Percentiles rank a stretch among this genome's conserved stretches.
Evolutionary conservation across 2,113 vertebrate species (phyloP).

Genomic region (Platysteira castanea): DNA sequence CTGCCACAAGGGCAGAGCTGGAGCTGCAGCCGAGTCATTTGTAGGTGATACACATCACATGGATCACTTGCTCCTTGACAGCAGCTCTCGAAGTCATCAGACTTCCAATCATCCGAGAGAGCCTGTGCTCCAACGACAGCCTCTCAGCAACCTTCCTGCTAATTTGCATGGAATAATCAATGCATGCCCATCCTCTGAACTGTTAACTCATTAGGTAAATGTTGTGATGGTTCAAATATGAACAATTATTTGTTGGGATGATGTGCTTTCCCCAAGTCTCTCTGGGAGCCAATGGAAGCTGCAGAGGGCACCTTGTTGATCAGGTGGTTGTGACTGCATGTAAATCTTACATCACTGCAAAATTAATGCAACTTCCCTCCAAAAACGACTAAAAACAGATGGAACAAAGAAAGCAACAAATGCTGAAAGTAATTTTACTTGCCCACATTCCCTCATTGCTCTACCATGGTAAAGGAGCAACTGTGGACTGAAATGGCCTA

Average conservation of each 20-base stretch:
- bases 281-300: neutral
- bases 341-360: neutral
- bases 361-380: neutral
- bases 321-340: neutral
- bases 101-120: neutral
- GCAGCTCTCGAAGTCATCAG: neutral
- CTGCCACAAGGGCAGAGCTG: constrained; percentile 41
- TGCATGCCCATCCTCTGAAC: neutral
- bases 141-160: neutral
- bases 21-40: neutral
- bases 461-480: neutral
- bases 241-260: neutral
- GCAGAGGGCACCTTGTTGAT: neutral
- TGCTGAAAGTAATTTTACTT: neutral
- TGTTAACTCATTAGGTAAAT: neutral
- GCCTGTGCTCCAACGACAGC: neutral
- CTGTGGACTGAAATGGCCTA: neutral
- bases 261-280: neutral
- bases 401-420: neutral
- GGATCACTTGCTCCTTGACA: constrained; percentile 37
- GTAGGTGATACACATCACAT: constrained; percentile 44
- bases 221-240: neutral
- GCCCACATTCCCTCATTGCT: neutral
- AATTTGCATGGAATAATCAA: neutral
- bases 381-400: neutral